These are phyloP conservation scores for Polypterus bichir DNA, from an alignment of 2,113 vertebrate genomes.

Conservation along the genomic window DNA sequence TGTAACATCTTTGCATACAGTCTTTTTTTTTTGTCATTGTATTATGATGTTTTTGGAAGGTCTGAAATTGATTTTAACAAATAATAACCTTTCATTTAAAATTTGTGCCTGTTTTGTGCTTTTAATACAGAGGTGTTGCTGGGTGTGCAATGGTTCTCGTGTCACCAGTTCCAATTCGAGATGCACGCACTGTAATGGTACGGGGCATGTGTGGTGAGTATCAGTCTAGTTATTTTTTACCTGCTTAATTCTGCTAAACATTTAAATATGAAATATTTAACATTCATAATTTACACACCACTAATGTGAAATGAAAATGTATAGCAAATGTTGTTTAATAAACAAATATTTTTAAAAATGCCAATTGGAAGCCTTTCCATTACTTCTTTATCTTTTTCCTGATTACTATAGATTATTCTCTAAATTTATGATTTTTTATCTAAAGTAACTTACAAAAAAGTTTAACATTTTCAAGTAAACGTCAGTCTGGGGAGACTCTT, in stretches of 20 bases:
- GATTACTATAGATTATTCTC: too few relatives aligned
- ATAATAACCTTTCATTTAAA: conserved; percentile 8
- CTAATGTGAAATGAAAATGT: neutral
- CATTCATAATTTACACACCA: neutral
- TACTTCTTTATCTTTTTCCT: neutral
- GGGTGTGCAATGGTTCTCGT: conserved; percentile 51
- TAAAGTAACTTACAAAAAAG: too few relatives aligned
- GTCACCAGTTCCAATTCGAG: conserved; percentile 17
- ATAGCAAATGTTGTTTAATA: neutral
- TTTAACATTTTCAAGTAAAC: too few relatives aligned
- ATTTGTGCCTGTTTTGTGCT: conserved; percentile 2
- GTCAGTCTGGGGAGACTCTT: too few relatives aligned
- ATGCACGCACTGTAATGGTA: conserved; percentile 45
- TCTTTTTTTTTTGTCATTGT: neutral
- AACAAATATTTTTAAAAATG: neutral
- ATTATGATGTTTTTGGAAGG: neutral
- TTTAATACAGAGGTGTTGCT: conserved; percentile 46
- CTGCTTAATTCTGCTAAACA: neutral
- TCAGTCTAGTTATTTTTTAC: neutral
- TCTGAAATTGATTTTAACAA: neutral
- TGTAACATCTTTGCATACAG: too few relatives aligned
- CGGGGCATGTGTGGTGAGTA: conserved; percentile 45
- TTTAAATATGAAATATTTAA: neutral
- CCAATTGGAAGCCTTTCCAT: neutral
- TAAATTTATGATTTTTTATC: too few relatives aligned